Percentiles rank a stretch among this genome's conserved stretches.
Conservation (phyloP, 2,797 vertebrate genomes). For the Alosa sapidissima region DNA sequence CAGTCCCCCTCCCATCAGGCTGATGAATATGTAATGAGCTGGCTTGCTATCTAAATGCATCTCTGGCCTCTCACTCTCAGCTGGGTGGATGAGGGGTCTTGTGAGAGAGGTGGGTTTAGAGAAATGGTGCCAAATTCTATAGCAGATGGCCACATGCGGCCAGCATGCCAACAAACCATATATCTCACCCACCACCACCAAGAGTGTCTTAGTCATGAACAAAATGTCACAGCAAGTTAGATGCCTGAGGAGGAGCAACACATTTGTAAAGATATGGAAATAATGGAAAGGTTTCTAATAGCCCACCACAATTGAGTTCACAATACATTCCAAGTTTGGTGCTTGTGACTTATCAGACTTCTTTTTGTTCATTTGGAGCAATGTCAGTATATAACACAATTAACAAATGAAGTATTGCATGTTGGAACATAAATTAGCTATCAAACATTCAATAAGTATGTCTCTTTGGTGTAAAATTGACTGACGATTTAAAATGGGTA, state of each 20-base stretch:
- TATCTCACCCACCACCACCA: constrained; percentile 6
- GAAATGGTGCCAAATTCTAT: constrained; percentile 23
- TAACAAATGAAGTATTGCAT: too few relatives aligned
- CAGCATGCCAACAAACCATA: constrained; percentile 26
- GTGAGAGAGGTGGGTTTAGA: neutral
- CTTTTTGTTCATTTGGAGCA: neutral
- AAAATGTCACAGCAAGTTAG: constrained; percentile 33
- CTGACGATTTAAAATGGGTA: too few relatives aligned
- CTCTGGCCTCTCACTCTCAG: neutral
- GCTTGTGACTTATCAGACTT: too few relatives aligned
- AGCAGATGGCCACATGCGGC: constrained; percentile 37
- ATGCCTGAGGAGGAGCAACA: constrained; percentile 29
- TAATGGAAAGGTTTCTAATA: too few relatives aligned
- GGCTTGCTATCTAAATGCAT: neutral
- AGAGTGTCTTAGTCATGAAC: constrained; percentile 12
- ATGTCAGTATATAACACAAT: neutral
- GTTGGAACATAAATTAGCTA: too few relatives aligned
- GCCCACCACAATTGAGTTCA: too few relatives aligned
- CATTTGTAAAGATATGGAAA: neutral
- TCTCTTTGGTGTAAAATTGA: too few relatives aligned
- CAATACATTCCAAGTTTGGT: too few relatives aligned
- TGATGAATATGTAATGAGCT: neutral
- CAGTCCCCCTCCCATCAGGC: neutral
- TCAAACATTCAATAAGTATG: too few relatives aligned
- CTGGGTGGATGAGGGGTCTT: neutral